These are phyloP conservation scores for Diceros bicornis DNA, from an alignment of 2,797 vertebrate genomes.

Conservation along the genomic window DNA sequence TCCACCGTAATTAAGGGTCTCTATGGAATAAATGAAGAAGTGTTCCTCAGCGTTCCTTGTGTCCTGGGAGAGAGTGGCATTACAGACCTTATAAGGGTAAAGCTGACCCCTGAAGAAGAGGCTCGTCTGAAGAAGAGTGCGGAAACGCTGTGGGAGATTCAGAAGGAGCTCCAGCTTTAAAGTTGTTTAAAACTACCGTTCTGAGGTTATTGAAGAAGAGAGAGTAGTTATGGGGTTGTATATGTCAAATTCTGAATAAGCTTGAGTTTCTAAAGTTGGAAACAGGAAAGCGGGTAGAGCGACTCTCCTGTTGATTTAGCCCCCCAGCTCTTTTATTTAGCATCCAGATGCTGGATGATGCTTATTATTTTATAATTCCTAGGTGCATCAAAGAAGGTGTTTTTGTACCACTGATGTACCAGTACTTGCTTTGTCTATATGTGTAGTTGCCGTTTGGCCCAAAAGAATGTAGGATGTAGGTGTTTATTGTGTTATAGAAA, in stretches of 20 bases:
- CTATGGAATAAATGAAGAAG: conserved; percentile 87
- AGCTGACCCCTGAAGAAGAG: conserved; percentile 91
- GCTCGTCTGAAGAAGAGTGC: conserved; percentile 92
- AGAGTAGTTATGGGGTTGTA: not conserved
- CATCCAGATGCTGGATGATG: not conserved
- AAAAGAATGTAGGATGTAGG: not conserved
- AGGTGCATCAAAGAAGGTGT: not conserved
- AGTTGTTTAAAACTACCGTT: not conserved
- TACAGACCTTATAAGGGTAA: conserved; percentile 91
- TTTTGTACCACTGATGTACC: not conserved
- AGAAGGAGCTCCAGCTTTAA: conserved; percentile 93
- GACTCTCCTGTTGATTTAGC: not conserved
- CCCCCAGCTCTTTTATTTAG: not conserved
- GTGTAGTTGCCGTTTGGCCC: not conserved
- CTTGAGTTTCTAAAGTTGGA: not conserved
- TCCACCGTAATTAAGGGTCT: conserved; percentile 93
- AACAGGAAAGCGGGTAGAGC: not conserved
- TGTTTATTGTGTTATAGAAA: conserved; percentile 14
- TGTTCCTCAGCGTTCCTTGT: conserved; percentile 93
- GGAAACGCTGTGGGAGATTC: conserved; percentile 92
- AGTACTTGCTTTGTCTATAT: not conserved
- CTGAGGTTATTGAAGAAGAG: not conserved
- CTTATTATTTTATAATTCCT: not conserved
- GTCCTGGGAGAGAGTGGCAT: conserved; percentile 92
- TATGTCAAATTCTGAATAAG: not conserved